Base-by-base conservation (phyloP, 2,797 vertebrate genomes). In the Leptodactylus fallax region DNA sequence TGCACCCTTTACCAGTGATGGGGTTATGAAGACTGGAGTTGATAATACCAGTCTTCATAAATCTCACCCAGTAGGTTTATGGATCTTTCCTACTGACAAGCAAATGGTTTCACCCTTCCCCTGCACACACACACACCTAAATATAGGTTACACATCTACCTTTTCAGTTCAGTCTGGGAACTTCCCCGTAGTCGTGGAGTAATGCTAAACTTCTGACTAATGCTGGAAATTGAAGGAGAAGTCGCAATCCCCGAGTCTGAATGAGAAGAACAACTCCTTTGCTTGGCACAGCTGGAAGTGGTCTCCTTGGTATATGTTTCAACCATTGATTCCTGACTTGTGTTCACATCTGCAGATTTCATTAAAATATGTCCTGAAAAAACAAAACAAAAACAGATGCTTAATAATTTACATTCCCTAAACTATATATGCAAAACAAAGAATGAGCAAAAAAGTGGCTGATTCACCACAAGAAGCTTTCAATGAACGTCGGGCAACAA, bases 281-380 rank as follows among this genome's bases (percentile, higher is more conserved):
- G 71, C 13, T 3, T 51, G 63, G 56, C 16, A 63, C 6, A 49
- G 23, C 27, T 36, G 16, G 83, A 21, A 27, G 45, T 5, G 16
- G 83, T 17, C 45, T 23, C 23, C 47, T 76, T 60, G n/a, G 58
- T 56, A 16, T 11, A 14, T 12, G 27, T 49, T 23, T 49, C 25
- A n/a, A 7, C 55, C 13, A 51, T 36, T 27, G 47, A 55, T 1
- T 17, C 23, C 23, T 63, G 7, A 14, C 36, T 23, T 8, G 5
- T 19, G 7, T 25, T 16, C 23, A 10, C 69, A 61, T 76, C 47
- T 3, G 23, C 45, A 14, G 58, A 4, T 78, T 77, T 77, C 14
- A 91, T 93, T 90, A 95, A 91, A 89, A 96, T 91, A 88, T 92
- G 93, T 81, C 95, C 95, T 96, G 85, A 60, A 92, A 92, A 60